Conservation (phyloP, 2,797 vertebrate genomes). For the Chromis chromis region DNA sequence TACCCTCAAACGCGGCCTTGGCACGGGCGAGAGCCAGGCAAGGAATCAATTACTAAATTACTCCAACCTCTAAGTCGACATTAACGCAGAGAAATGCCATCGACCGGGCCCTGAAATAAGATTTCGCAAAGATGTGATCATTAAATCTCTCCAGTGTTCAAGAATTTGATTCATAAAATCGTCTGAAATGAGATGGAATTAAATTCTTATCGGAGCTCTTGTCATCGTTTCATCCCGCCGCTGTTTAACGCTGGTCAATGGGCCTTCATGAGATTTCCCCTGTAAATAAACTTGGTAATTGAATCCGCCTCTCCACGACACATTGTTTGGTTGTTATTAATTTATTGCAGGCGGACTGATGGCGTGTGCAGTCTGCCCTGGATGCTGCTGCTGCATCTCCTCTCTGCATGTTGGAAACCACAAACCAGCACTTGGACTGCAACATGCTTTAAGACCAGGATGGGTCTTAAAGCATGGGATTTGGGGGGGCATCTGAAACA, state of each 20-base stretch:
- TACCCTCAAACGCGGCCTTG: slow-evolving; percentile 92
- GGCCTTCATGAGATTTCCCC: slow-evolving; percentile 84
- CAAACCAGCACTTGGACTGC: too few species aligned
- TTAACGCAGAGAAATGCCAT: slow-evolving; percentile 99
- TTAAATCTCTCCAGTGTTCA: slow-evolving; percentile 99
- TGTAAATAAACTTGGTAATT: slow-evolving; percentile 84
- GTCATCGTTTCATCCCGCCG: slow-evolving; percentile 96
- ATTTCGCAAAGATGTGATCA: slow-evolving; percentile 98
- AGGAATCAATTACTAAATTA: slow-evolving; percentile 99
- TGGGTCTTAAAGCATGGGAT: too few species aligned
- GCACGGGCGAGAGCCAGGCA: slow-evolving; percentile 92
- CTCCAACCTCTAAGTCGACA: slow-evolving; percentile 99
- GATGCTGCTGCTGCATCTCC: neutral
- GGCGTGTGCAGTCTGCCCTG: slow-evolving; percentile 7
- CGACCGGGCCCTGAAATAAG: slow-evolving; percentile 95
- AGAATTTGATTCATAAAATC: slow-evolving; percentile 98
- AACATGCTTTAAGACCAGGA: too few species aligned
- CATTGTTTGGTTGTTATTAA: slow-evolving; percentile 80
- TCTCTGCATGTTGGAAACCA: too few species aligned
- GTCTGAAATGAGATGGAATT: slow-evolving; percentile 99
- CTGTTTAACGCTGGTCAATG: slow-evolving; percentile 85
- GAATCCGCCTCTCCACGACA: slow-evolving; percentile 79
- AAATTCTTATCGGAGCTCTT: slow-evolving; percentile 99
- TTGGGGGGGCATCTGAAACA: slow-evolving; percentile 28
- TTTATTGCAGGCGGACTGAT: slow-evolving; percentile 64